Evolutionary conservation across 2,113 vertebrate species (phyloP), one percentile per base, ranked within the genome.

Genomic region (Eurystomus gularis): DNA sequence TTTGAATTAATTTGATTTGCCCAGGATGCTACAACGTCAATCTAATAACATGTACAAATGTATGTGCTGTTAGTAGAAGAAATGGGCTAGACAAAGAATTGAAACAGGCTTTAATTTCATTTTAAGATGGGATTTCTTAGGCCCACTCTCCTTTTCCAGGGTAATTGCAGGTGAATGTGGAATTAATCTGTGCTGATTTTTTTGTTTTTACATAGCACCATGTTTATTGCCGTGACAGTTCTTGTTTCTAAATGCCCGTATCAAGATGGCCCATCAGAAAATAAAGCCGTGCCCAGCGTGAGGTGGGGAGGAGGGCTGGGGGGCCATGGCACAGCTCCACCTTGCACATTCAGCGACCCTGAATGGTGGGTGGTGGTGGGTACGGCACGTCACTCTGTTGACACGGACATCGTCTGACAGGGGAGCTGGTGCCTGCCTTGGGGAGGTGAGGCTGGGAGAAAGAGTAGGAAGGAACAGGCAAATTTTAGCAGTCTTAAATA

Each of bases 41-140:
- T 89, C 60, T 71, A 79, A 91, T 82, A 93, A 82, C 52, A 11
- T n/a, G 81, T 70, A 86, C 77, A 81, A 72, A 93, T 91, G 35
- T 2, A 3, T 19, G 37, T 81, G 44, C 88, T 79, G 20, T 76
- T 86, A 61, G 88, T 60, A 82, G 80, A 80, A 89, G 54, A 60
- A 89, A 51, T 37, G 42, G 64, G 79, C 49, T 29, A n/a, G 69
- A 49, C 5, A 4, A 77, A 48, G 65, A 79, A 49, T 64, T 61
- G 77, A 79, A 85, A 82, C 52, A 39, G 78, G 58, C 58, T 85
- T 92, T 89, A 92, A 93, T 94, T 96, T 95, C 91, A 79, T 91
- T 92, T 86, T 94, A 68, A 93, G 88, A 72, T 61, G 54, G 37
- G 44, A 54, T 79, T 92, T 78, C 73, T 86, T 80, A 69, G 73